These are phyloP conservation scores for Siderastrea radians DNA, from an alignment of 92 coral and sea anemone species.

Conservation along the genomic window DNA sequence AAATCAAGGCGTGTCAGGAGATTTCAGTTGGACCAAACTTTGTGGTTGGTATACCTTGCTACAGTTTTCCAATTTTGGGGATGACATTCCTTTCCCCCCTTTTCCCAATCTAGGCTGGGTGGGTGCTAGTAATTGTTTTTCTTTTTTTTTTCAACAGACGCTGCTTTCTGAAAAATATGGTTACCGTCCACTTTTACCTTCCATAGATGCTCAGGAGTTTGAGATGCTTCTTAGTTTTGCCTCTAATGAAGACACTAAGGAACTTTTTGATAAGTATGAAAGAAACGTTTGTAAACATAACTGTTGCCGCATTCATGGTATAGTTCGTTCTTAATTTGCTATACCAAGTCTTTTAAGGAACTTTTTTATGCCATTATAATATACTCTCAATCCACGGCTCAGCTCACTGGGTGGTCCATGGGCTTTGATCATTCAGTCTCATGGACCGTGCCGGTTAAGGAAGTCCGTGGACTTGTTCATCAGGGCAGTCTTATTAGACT, in stretches of 20 bases:
- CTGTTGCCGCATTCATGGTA: not conserved
- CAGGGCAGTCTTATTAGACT: too few relatives aligned
- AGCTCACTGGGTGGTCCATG: too few relatives aligned
- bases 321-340: too few relatives aligned
- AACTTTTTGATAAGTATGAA: slow-evolving; percentile 70
- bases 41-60: slow-evolving; percentile 63
- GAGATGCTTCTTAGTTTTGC: slow-evolving; percentile 62
- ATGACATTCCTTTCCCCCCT: not conserved
- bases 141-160: slow-evolving; percentile 57
- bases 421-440: too few relatives aligned
- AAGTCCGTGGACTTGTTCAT: too few relatives aligned
- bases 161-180: slow-evolving; percentile 87
- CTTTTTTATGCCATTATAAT: too few relatives aligned
- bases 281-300: not conserved
- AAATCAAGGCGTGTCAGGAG: slow-evolving; percentile 90
- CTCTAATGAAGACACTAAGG: slow-evolving; percentile 50
- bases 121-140: not conserved
- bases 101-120: not conserved
- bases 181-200: slow-evolving; percentile 80
- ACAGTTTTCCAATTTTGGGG: not conserved
- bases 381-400: too few relatives aligned
- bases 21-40: slow-evolving; percentile 95
- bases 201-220: slow-evolving; percentile 73
- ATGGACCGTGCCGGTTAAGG: too few relatives aligned
- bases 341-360: too few relatives aligned